A percentile compares a stretch with the other conserved stretches of the same genome.
phyloP scores from a whole-genome alignment of 2,888 invertebrate species.

The Noctua pronuba region DNA sequence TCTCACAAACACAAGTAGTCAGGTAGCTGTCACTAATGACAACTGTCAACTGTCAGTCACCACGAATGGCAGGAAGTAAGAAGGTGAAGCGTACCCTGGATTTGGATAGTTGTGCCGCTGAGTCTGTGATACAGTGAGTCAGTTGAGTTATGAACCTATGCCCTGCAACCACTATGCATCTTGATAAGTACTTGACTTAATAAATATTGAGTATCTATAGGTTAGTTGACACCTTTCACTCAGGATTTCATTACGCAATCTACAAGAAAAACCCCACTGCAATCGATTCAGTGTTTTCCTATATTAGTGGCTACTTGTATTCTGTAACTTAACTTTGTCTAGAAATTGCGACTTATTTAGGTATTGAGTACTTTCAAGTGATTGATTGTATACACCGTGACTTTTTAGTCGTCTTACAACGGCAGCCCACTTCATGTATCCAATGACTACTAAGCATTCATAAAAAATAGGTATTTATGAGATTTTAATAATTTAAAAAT shows the following conservation, averaged over 20 bases:
- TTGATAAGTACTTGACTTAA: background rate
- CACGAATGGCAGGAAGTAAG: background rate
- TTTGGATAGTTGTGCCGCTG: background rate
- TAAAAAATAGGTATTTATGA: no score
- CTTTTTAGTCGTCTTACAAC: no score
- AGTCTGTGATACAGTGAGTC: background rate
- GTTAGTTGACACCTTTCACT: slow-evolving; percentile 14
- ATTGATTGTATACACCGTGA: background rate
- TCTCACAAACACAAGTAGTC: background rate
- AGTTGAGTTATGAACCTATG: background rate
- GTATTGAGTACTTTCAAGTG: background rate
- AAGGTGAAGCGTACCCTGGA: background rate
- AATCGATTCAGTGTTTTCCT: slow-evolving; percentile 18
- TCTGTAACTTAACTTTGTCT: background rate
- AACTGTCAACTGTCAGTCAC: background rate
- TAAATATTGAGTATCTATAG: background rate
- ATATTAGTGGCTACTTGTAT: slow-evolving; percentile 10
- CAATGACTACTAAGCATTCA: no score
- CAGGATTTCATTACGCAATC: background rate
- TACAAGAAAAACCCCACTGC: slow-evolving; percentile 1
- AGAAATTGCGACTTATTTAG: slow-evolving; percentile 3
- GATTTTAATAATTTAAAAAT: no score
- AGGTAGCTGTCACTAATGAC: background rate
- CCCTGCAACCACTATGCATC: background rate
- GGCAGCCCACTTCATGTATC: no score